Conservation (phyloP, 2,888 invertebrate genomes). For the Bimastos eiseni region DNA sequence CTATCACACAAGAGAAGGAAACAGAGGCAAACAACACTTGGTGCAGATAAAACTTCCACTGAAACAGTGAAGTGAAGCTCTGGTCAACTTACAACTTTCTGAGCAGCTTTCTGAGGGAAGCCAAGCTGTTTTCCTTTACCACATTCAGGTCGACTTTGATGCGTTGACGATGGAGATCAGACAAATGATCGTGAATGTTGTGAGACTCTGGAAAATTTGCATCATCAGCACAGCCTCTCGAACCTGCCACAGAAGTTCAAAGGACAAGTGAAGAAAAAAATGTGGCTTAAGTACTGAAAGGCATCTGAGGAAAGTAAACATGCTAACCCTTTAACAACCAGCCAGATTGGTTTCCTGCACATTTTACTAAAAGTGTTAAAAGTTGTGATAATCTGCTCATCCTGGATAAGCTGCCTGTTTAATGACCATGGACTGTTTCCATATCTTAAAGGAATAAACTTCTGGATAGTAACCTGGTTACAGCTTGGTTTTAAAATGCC, state of each 20-base stretch:
- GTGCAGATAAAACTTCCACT: not conserved
- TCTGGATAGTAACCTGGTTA: too few relatives aligned
- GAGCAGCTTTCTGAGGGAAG: not conserved
- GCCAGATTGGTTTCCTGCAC: too few relatives aligned
- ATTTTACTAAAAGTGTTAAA: too few relatives aligned
- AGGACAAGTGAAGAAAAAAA: not conserved
- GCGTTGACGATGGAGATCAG: not conserved
- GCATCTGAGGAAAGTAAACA: too few relatives aligned
- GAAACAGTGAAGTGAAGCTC: not conserved
- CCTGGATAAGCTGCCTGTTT: too few relatives aligned
- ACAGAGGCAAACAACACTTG: not conserved
- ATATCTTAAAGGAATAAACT: too few relatives aligned
- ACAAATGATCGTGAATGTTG: not conserved
- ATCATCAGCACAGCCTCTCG: not conserved
- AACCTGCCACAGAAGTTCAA: not conserved
- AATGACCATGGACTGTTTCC: too few relatives aligned
- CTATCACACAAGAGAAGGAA: too few relatives aligned
- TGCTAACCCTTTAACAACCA: too few relatives aligned
- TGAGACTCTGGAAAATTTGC: not conserved
- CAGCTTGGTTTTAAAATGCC: too few relatives aligned
- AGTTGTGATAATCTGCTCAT: too few relatives aligned
- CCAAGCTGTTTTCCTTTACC: not conserved
- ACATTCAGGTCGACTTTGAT: not conserved
- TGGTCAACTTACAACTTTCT: slow-evolving; percentile 2
- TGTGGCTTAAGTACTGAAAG: not conserved